These are phyloP conservation scores for Sesamia inferens DNA, from an alignment of 2,888 invertebrate genomes.

Conservation along the genomic window DNA sequence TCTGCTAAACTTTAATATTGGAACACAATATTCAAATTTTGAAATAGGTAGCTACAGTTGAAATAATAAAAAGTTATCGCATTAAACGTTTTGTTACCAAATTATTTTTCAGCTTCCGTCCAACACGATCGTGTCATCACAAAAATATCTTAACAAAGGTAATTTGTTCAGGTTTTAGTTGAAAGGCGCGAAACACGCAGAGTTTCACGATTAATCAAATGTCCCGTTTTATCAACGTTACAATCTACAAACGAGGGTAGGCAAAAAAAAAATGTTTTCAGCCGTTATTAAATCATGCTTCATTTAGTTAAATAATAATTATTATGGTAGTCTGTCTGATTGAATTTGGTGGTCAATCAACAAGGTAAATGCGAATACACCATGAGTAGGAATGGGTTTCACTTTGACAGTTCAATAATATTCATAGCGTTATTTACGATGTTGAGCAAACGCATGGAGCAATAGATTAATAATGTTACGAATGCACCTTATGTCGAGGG, in stretches of 20 bases:
- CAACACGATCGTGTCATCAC: conserved; percentile 45
- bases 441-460: too few relatives aligned
- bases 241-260: conserved; percentile 60
- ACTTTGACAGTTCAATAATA: too few relatives aligned
- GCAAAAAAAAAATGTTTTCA: conserved; percentile 55
- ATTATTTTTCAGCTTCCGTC: conserved; percentile 4
- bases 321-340: background rate
- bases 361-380: too few relatives aligned
- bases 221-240: conserved; percentile 58
- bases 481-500: too few relatives aligned
- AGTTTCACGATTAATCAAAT: conserved; percentile 65
- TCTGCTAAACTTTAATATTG: background rate
- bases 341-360: background rate
- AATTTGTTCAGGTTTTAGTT: conserved; percentile 47
- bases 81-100: background rate
- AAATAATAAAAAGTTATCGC: background rate
- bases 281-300: conserved; percentile 48
- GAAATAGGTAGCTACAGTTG: background rate
- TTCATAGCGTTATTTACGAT: too few relatives aligned
- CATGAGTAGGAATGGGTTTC: too few relatives aligned
- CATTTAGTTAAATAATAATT: too few relatives aligned
- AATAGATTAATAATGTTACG: too few relatives aligned
- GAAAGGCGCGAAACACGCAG: conserved; percentile 39
- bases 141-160: conserved; percentile 50
- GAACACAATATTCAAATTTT: background rate